Evolutionary conservation across 2,113 vertebrate species (phyloP).

Genomic region (Neodontobutis hainanensis): DNA sequence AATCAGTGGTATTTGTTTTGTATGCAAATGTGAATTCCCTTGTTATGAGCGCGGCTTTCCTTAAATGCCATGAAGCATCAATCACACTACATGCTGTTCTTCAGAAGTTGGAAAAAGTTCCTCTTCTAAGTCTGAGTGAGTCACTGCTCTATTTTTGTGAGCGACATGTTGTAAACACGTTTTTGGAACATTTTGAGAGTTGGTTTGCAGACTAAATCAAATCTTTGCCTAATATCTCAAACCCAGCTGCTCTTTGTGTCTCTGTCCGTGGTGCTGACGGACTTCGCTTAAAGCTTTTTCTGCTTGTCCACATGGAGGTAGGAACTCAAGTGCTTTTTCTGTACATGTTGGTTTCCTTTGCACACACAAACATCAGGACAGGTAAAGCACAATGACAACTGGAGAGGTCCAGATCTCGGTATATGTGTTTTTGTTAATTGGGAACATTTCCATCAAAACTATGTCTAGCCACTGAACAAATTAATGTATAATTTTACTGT

Average conservation of each 20-base stretch:
- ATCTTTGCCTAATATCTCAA: neutral
- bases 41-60: conserved; percentile 14
- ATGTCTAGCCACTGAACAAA: no score
- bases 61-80: conserved; percentile 46
- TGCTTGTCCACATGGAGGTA: neutral
- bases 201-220: conserved; percentile 6
- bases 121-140: conserved; percentile 22
- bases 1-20: conserved; percentile 38
- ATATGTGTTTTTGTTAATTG: no score
- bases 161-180: neutral
- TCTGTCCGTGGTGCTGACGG: conserved; percentile 27
- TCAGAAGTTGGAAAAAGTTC: conserved; percentile 3
- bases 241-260: neutral
- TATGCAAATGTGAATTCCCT: conserved; percentile 22
- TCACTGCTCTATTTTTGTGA: conserved; percentile 15
- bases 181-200: neutral
- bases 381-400: no score
- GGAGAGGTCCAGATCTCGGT: no score
- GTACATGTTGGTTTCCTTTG: no score
- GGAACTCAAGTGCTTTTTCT: neutral
- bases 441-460: no score
- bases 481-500: no score
- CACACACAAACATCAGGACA: no score
- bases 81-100: conserved; percentile 22
- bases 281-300: neutral